Evolutionary conservation across 2,888 invertebrate genomes (phyloP).

Genomic region (Ganaspis brasiliensis): DNA sequence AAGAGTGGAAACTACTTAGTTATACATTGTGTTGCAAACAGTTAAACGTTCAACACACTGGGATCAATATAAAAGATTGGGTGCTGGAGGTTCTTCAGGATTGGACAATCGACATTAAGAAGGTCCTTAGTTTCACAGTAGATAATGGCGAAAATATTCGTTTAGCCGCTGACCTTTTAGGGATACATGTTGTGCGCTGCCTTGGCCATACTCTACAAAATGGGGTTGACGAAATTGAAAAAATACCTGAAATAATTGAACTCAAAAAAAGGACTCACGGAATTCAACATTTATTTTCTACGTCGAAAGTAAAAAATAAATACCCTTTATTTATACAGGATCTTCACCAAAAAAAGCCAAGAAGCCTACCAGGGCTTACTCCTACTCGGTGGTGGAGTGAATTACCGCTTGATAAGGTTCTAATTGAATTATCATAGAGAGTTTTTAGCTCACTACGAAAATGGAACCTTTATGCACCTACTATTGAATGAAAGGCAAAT

Average conservation of each 20-base stretch:
- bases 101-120: neutral
- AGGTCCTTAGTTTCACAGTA: conserved; percentile 1
- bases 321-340: neutral
- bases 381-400: too few species aligned
- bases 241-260: conserved; percentile 1
- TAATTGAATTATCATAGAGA: neutral
- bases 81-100: neutral
- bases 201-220: conserved; percentile 12
- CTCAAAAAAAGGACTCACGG: conserved; percentile 8
- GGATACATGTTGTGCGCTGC: neutral
- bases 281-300: neutral
- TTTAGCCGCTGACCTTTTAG: conserved; percentile 13
- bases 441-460: conserved; percentile 3
- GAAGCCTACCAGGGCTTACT: neutral
- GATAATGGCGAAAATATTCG: conserved; percentile 17
- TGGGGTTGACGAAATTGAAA: conserved; percentile 7
- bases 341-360: neutral
- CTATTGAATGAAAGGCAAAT: neutral
- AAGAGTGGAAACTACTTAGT: neutral
- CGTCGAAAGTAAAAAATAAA: neutral
- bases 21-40: conserved; percentile 12
- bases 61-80: conserved; percentile 19
- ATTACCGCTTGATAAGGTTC: neutral
- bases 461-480: neutral
- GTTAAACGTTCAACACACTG: conserved; percentile 8